phyloP scores from a whole-genome alignment of 2,797 vertebrate species.

The Semotilus atromaculatus region DNA sequence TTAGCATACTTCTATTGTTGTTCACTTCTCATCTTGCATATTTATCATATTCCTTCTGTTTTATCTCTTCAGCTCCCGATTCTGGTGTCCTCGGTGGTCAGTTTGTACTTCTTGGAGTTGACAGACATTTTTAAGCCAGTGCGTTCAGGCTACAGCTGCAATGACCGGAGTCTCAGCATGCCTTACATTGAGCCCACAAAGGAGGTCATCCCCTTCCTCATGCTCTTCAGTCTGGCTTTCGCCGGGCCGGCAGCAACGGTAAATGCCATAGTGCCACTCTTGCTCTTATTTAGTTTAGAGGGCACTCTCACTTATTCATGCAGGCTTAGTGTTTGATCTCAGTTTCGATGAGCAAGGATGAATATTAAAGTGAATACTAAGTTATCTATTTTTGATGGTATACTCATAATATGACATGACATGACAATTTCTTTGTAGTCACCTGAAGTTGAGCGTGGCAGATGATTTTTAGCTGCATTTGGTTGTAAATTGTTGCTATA shows the following conservation, averaged over 20 bases:
- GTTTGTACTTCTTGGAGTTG: slow-evolving; percentile 96
- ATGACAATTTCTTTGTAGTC: neutral
- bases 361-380: slow-evolving; percentile 9
- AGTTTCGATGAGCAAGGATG: neutral
- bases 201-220: slow-evolving; percentile 91
- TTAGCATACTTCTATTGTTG: neutral
- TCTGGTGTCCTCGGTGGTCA: slow-evolving; percentile 94
- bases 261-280: slow-evolving; percentile 35
- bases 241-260: slow-evolving; percentile 92
- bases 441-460: neutral
- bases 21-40: neutral
- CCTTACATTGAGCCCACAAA: slow-evolving; percentile 93
- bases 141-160: slow-evolving; percentile 95
- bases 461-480: neutral
- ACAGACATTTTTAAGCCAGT: slow-evolving; percentile 98
- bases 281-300: neutral
- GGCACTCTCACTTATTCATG: slow-evolving; percentile 11
- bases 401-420: neutral
- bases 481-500: neutral
- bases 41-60: slow-evolving; percentile 18
- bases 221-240: slow-evolving; percentile 95
- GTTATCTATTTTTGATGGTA: neutral
- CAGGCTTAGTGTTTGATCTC: slow-evolving; percentile 29
- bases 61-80: slow-evolving; percentile 83
- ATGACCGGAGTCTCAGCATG: slow-evolving; percentile 95